Evolutionary conservation across 1,140 invertebrate species (phyloP).

Genomic region (Dendrolimus punctatus): DNA sequence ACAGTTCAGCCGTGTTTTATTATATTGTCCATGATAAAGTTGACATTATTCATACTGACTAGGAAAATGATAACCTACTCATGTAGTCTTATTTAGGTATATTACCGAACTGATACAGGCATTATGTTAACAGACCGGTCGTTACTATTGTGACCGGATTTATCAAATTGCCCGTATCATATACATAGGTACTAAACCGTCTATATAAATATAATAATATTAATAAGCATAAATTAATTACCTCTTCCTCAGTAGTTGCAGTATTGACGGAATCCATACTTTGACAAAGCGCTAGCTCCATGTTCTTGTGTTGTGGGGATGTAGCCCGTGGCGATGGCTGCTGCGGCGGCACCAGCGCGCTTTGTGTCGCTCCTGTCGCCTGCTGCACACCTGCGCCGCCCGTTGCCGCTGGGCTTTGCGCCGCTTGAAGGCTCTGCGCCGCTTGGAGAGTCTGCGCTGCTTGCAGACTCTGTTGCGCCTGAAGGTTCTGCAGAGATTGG

Average conservation of each 20-base stretch:
- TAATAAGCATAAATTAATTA: constrained; percentile 64
- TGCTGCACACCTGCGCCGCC: constrained; percentile 8
- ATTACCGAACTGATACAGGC: too few species aligned
- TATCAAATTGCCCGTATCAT: too few species aligned
- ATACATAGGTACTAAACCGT: too few species aligned
- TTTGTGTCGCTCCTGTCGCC: constrained; percentile 21
- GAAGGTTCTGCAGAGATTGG: constrained; percentile 59
- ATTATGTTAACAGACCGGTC: too few species aligned
- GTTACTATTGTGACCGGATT: too few species aligned
- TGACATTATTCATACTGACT: too few species aligned
- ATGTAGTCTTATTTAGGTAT: too few species aligned
- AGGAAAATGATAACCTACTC: too few species aligned
- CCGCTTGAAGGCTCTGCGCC: constrained; percentile 43
- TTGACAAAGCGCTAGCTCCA: constrained; percentile 77
- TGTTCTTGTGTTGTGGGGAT: constrained; percentile 60
- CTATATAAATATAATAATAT: background rate
- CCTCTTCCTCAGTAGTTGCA: constrained; percentile 92
- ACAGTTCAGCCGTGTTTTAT: too few species aligned
- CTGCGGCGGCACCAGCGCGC: constrained; percentile 55
- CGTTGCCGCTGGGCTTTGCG: constrained; percentile 27
- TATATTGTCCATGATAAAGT: too few species aligned
- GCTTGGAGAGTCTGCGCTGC: constrained; percentile 47
- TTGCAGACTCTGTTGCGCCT: constrained; percentile 47
- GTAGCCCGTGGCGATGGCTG: constrained; percentile 51
- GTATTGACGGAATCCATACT: constrained; percentile 96